Base-by-base conservation (phyloP, 2,113 vertebrate genomes). In the Turnix velox region DNA sequence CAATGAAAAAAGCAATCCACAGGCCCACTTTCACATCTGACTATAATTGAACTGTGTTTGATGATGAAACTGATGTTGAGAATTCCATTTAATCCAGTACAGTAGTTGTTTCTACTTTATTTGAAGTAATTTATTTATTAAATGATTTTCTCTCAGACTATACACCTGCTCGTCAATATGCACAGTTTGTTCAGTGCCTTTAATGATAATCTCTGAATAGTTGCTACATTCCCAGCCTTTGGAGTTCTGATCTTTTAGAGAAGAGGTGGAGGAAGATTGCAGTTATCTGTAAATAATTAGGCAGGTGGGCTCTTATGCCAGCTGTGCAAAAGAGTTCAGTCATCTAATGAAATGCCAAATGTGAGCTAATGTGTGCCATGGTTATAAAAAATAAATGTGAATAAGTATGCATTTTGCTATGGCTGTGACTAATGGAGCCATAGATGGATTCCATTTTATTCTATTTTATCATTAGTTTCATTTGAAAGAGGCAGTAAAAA, bases 231-330 rank as follows among this genome's bases (percentile, higher is more conserved):
- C 33, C 31, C 22, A 75, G n/a, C 9, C 57, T 92, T 91, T 85
- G 59, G 39, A 80, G 27, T 90, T 91, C 46, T 6, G 3, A 31
- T 88, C 37, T 94, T 77, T 88, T 40, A 52, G 54, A 90, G 57
- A 73, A 54, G 59, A 67, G 59, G 17, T 46, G 68, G 48, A 84
- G 35, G 45, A 78, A 40, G 23, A 72, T 65, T 90, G 48, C 75
- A 55, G 76, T 71, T 92, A 63, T 54, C 39, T 92, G 72, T 71
- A 86, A 88, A 88, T 90, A 93, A 88, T 92, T 48, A 71, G 59
- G 28, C 86, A 94, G 87, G 87, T 92, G 90, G 37, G 42, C 57
- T 57, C 48, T 90, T 24, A 31, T 63, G 52, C 57, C 83, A 94
- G 55, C 63, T 85, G 83, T 67, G 39, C 43, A 80, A 63, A 76